Base-by-base conservation (phyloP, 2,797 vertebrate genomes). In the Thaleichthys pacificus region DNA sequence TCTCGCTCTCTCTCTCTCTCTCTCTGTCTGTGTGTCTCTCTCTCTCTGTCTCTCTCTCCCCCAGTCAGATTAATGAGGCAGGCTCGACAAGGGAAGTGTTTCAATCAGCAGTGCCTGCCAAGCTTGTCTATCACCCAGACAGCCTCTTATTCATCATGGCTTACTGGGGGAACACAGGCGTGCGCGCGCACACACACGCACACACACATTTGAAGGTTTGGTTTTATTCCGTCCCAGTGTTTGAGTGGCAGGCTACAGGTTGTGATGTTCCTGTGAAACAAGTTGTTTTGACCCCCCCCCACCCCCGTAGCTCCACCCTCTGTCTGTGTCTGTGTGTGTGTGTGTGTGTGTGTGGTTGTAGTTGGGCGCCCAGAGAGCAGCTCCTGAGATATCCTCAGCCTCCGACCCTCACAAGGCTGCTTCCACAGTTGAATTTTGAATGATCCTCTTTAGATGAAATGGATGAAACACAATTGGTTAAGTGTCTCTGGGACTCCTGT, bases 71-170 rank as follows among this genome's bases (percentile, higher is more conserved):
- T 97, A 96, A 97, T 97, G 94, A 95, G 93, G 94, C 93, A 79
- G 93, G 90, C 95, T 93, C 94, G 93, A 94, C 92, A 95, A 94
- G 95, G 95, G 96, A 96, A 96, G 95, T 95, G 95, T 97, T 97
- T 98, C 96, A 97, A 97, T 98, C 96, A 97, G 94, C 93, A 89
- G 79, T 68, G 89, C 85, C 91, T 92, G 90, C 91, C 90, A 91
- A 90, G 89, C 87, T 82, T 93, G 92, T 93, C 90, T 88, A 91
- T 92, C 92, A 93, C 75, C 72, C 74, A 80, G 87, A 91, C 91
- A 92, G 88, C 81, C 85, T 81, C 89, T 90, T 90, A 92, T 92
- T 91, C 90, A 88, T 86, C 84, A 86, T 85, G 86, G 86, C 89
- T 89, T 88, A 89, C 61, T 26, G 30, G 30, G 38, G 22, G 6